Percentiles rank a stretch among this genome's conserved stretches.
Evolutionary conservation across 2,888 invertebrate species (phyloP).

Genomic region (Apamea monoglypha): DNA sequence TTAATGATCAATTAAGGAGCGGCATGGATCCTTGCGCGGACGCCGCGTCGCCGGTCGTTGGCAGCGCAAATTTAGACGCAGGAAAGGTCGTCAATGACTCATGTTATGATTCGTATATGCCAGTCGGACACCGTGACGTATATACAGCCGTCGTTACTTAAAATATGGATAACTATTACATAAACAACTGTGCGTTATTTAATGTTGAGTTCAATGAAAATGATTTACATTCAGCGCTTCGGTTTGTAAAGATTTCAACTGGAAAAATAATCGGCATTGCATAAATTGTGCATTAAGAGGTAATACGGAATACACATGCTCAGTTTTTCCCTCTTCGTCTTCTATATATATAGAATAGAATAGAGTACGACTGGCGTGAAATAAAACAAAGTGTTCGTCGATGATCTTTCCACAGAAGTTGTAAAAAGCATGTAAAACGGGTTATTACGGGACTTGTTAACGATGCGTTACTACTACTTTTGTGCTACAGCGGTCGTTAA

Average conservation of each 20-base stretch:
- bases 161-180: conserved; percentile 42
- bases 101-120: conserved; percentile 73
- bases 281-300: neutral
- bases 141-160: conserved; percentile 20
- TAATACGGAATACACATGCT: neutral
- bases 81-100: conserved; percentile 86
- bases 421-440: conserved; percentile 48
- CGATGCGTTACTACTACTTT: conserved; percentile 30
- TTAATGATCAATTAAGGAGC: conserved; percentile 77
- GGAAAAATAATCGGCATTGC: neutral
- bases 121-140: conserved; percentile 56
- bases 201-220: conserved; percentile 1
- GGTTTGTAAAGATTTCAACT: neutral
- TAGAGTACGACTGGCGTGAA: conserved; percentile 8
- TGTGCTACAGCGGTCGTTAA: conserved; percentile 34
- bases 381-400: conserved; percentile 32
- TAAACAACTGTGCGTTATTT: conserved; percentile 30
- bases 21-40: conserved; percentile 66
- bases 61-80: conserved; percentile 85
- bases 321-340: neutral
- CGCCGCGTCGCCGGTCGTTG: conserved; percentile 77
- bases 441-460: conserved; percentile 38
- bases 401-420: conserved; percentile 45
- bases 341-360: neutral
- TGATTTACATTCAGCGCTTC: conserved; percentile 11